These are phyloP conservation scores for Tylochromis polylepis DNA, from an alignment of 2,113 vertebrate genomes.

Conservation along the genomic window DNA sequence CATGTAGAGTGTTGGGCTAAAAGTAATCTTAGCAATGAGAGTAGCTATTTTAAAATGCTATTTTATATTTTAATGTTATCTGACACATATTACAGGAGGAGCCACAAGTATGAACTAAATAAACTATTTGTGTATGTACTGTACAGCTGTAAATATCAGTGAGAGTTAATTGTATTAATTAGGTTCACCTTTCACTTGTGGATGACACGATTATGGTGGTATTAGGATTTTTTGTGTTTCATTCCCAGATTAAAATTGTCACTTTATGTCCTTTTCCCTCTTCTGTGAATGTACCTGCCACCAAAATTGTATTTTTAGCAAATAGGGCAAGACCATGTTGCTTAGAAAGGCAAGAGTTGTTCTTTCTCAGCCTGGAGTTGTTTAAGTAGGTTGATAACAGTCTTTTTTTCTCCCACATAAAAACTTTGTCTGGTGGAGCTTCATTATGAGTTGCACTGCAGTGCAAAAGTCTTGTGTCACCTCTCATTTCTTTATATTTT, in stretches of 20 bases:
- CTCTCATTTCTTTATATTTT: neutral
- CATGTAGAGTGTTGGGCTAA: neutral
- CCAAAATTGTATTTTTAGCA: slow-evolving; percentile 30
- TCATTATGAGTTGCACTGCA: neutral
- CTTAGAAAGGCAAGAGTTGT: neutral
- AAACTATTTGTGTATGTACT: neutral
- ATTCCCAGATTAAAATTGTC: neutral
- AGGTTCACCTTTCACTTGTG: neutral
- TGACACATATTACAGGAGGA: neutral
- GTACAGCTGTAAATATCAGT: neutral
- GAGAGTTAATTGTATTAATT: neutral
- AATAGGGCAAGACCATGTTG: slow-evolving; percentile 8
- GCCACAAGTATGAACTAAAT: neutral
- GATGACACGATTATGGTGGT: neutral
- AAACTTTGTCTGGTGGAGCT: neutral
- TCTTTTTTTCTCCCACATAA: neutral
- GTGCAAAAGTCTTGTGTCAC: neutral
- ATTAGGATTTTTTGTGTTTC: neutral
- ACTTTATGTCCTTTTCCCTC: neutral
- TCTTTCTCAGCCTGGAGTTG: neutral
- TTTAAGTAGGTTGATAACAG: slow-evolving; percentile 8
- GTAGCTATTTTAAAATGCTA: neutral
- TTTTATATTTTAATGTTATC: too few relatives aligned
- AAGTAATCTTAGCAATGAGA: neutral
- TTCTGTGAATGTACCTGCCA: neutral